A percentile compares a stretch with the other conserved stretches of the same genome.
Evolutionary conservation across 2,888 invertebrate genomes (phyloP).

Genomic region (Artemia sp.): DNA sequence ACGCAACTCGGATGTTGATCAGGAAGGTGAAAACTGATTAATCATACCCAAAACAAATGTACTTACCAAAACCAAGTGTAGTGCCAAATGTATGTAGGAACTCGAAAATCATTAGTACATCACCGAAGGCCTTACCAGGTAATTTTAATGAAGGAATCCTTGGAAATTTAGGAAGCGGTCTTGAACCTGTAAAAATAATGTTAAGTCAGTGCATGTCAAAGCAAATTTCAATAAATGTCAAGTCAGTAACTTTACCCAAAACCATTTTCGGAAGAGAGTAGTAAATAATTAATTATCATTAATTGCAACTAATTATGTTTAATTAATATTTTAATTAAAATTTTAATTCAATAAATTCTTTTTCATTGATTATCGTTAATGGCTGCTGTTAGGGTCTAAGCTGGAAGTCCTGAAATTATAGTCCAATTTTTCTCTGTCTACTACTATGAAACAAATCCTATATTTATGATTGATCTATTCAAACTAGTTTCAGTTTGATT

Average conservation of each 20-base stretch:
- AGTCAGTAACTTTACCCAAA: no score
- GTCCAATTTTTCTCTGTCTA: no score
- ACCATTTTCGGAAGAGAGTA: no score
- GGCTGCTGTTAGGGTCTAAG: background rate
- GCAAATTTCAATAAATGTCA: no score
- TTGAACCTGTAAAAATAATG: slow-evolving; percentile 39
- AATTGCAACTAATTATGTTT: background rate
- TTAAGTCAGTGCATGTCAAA: background rate
- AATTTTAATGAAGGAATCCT: slow-evolving; percentile 61
- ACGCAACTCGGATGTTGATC: no score
- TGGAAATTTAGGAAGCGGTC: slow-evolving; percentile 43
- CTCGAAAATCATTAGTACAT: slow-evolving; percentile 85
- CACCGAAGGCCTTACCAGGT: slow-evolving; percentile 73
- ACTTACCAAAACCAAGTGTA: slow-evolving; percentile 74
- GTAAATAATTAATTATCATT: slow-evolving; percentile 23
- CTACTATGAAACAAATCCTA: no score
- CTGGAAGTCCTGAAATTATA: background rate
- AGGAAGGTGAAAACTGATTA: no score
- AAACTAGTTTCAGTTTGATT: no score
- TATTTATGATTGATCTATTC: no score
- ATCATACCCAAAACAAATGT: no score
- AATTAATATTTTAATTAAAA: slow-evolving; percentile 11
- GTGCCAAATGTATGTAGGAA: slow-evolving; percentile 91
- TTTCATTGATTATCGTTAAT: background rate
- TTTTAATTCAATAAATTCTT: background rate